Evolutionary conservation across 2,888 invertebrate species (phyloP).

Genomic region (Chalcosyrphus nemorum): DNA sequence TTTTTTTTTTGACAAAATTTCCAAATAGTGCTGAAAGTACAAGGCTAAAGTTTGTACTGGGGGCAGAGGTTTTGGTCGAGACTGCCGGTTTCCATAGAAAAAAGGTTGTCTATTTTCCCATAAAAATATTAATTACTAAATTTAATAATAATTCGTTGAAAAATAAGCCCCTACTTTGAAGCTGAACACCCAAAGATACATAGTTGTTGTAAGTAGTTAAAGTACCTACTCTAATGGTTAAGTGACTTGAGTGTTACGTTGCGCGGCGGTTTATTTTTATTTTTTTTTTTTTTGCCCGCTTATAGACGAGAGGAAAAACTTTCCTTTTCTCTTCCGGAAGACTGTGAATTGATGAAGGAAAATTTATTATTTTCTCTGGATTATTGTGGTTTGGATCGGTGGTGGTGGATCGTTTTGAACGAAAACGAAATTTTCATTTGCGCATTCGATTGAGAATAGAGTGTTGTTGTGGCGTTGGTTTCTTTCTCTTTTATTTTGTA

Average conservation of each 20-base stretch:
- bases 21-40: not conserved
- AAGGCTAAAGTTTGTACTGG: not conserved
- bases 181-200: not conserved
- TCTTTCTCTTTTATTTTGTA: not conserved
- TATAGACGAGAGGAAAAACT: slow-evolving; percentile 34
- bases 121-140: not conserved
- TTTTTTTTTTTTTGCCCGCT: not conserved
- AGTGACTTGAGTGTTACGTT: slow-evolving; percentile 34
- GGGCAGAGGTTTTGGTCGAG: too few relatives aligned
- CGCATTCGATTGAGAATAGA: not conserved
- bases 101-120: not conserved
- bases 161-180: not conserved
- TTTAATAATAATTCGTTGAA: not conserved
- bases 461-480: not conserved
- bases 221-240: not conserved
- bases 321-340: slow-evolving; percentile 58
- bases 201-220: not conserved
- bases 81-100: not conserved
- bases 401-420: too few relatives aligned
- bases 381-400: slow-evolving; percentile 9
- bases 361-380: slow-evolving; percentile 15
- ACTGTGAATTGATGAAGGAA: not conserved
- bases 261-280: slow-evolving; percentile 23
- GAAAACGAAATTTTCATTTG: slow-evolving; percentile 12
- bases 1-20: not conserved